A percentile compares a stretch with the other conserved stretches of the same genome.
These are phyloP conservation scores for Parazoanthus atlanticus DNA, from an alignment of 92 coral and sea anemone species.

Conservation along the genomic window DNA sequence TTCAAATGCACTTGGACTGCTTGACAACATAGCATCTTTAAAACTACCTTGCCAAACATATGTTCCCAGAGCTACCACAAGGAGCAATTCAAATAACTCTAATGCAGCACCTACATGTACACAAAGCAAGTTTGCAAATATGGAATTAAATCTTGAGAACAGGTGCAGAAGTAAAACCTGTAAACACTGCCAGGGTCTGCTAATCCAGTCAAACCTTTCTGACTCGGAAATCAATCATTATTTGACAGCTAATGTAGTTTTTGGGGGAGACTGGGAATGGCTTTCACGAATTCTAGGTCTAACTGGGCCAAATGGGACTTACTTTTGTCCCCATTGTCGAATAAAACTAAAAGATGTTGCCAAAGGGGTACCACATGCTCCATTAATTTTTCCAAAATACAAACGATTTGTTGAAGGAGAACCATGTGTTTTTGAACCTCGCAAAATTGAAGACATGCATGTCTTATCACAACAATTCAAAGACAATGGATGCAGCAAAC, in stretches of 20 bases:
- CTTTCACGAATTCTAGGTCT: background rate
- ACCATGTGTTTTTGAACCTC: background rate
- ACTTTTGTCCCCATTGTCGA: background rate
- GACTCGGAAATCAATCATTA: background rate
- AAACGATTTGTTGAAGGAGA: background rate
- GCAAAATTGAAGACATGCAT: conserved; percentile 14
- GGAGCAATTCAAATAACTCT: background rate
- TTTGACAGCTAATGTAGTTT: background rate
- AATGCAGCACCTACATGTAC: too few species aligned
- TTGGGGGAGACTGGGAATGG: conserved; percentile 13
- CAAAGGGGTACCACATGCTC: conserved; percentile 15
- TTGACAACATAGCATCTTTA: background rate
- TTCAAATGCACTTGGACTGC: background rate
- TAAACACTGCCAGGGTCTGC: background rate
- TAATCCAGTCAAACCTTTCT: conserved; percentile 1
- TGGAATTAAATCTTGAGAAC: background rate
- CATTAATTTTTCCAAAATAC: background rate
- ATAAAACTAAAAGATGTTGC: background rate
- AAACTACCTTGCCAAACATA: background rate
- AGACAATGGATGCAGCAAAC: background rate
- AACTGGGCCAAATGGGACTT: conserved; percentile 13
- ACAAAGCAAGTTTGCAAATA: background rate
- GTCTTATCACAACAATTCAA: background rate
- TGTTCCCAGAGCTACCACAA: background rate
- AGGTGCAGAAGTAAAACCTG: background rate